Conservation (phyloP, 2,113 vertebrate genomes). For the Micronycteris hirsuta region DNA sequence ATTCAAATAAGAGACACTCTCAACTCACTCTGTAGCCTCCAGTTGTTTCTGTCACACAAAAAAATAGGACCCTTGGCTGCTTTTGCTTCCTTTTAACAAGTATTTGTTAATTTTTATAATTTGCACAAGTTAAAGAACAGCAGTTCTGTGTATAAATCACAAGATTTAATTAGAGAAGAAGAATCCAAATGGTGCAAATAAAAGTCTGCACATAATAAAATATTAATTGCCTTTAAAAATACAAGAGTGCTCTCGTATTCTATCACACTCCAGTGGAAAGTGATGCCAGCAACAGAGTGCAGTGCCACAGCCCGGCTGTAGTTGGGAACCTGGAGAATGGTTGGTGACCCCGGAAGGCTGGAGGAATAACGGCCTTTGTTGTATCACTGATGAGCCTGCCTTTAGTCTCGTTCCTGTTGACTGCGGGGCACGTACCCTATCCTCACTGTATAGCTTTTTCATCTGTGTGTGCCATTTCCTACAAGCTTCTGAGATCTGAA, state of each 20-base stretch:
- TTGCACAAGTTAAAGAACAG: constrained; percentile 69
- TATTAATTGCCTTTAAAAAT: constrained; percentile 74
- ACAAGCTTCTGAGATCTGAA: neutral
- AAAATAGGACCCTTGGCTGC: constrained; percentile 69
- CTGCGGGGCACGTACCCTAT: neutral
- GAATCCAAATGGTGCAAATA: constrained; percentile 66
- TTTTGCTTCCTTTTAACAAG: constrained; percentile 71
- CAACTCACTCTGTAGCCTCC: constrained; percentile 61
- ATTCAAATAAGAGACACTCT: constrained; percentile 41
- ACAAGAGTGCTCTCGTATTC: constrained; percentile 48
- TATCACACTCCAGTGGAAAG: constrained; percentile 43
- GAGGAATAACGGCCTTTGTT: neutral
- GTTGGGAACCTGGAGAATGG: neutral
- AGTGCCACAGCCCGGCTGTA: neutral
- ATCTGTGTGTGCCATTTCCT: neutral
- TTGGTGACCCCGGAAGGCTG: neutral
- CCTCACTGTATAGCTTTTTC: rapidly evolving
- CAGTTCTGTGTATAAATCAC: constrained; percentile 69
- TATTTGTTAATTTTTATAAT: constrained; percentile 66
- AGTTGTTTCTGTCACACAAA: constrained; percentile 69
- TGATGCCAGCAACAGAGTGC: neutral
- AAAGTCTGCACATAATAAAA: constrained; percentile 55
- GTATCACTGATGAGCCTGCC: neutral
- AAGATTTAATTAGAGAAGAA: constrained; percentile 72
- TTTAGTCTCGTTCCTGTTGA: neutral